Conservation (phyloP, 2,113 vertebrate species). For the Muscicapa adusta region DNA sequence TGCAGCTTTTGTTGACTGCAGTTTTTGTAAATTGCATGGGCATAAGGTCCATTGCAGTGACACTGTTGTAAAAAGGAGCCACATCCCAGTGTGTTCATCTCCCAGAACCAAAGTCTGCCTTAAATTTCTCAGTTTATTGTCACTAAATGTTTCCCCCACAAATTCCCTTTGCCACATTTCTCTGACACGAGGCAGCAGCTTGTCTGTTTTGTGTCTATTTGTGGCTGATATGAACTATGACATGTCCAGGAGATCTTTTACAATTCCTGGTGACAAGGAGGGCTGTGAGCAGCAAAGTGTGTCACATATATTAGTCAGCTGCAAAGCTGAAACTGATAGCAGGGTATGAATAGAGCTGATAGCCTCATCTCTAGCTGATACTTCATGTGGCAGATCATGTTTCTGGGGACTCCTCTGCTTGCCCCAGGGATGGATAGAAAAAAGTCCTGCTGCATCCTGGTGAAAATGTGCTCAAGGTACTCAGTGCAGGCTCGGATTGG, state of each 20-base stretch:
- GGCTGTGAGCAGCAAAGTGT: neutral
- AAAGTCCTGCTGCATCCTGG: neutral
- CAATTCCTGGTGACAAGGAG: neutral
- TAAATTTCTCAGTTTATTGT: neutral
- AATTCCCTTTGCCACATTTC: neutral
- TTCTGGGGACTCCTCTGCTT: neutral
- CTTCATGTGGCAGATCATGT: neutral
- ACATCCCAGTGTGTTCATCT: neutral
- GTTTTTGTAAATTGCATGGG: neutral
- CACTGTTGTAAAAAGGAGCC: neutral
- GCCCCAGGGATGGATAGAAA: neutral
- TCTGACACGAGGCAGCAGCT: neutral
- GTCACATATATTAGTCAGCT: neutral
- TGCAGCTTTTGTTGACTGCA: neutral
- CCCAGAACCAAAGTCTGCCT: neutral
- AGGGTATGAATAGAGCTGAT: neutral
- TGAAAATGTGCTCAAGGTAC: neutral
- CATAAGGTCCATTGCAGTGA: neutral
- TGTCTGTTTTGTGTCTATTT: neutral
- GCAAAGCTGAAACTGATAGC: neutral
- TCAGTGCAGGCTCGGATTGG: neutral
- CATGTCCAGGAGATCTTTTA: neutral
- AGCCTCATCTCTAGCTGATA: neutral
- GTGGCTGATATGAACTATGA: neutral
- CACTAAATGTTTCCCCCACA: neutral